Percentiles rank a stretch among this genome's conserved stretches.
These are phyloP conservation scores for Sciaenops ocellatus DNA, from an alignment of 2,797 vertebrate genomes.

Conservation along the genomic window DNA sequence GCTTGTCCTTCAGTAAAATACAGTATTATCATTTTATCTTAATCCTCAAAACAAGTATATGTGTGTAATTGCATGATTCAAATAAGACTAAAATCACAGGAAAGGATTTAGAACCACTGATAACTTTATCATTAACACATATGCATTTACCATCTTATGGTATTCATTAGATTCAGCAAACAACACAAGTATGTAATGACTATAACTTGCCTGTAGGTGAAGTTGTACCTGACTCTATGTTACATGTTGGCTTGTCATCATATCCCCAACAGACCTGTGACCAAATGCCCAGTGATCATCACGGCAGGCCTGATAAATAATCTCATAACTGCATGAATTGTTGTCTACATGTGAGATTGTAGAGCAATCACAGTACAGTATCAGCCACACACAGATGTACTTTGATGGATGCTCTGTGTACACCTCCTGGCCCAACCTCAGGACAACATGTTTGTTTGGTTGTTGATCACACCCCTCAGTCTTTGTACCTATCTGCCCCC, in stretches of 20 bases:
- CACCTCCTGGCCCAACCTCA: constrained; percentile 73
- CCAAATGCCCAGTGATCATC: constrained; percentile 2
- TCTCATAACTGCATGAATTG: constrained; percentile 20
- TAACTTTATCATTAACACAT: not conserved
- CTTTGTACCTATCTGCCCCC: constrained; percentile 76
- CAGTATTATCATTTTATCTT: no score
- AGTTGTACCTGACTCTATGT: not conserved
- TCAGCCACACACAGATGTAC: constrained; percentile 74
- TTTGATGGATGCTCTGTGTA: constrained; percentile 83
- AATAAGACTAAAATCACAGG: not conserved
- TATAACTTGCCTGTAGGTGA: not conserved
- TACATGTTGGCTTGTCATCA: not conserved
- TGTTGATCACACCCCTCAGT: constrained; percentile 83
- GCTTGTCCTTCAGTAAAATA: no score
- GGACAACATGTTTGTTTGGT: constrained; percentile 77
- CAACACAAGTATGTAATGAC: not conserved
- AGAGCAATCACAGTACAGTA: constrained; percentile 62
- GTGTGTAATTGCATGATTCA: not conserved
- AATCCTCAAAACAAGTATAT: not conserved
- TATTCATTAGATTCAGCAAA: not conserved
- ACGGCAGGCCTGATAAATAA: constrained; percentile 18
- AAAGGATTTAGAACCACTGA: not conserved
- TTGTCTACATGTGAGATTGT: constrained; percentile 22
- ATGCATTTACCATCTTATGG: not conserved
- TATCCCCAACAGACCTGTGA: constrained; percentile 2